Evolutionary conservation across 2,113 vertebrate genomes (phyloP), one percentile per base, ranked within the genome.

Genomic region (Amphilophus citrinellus): DNA sequence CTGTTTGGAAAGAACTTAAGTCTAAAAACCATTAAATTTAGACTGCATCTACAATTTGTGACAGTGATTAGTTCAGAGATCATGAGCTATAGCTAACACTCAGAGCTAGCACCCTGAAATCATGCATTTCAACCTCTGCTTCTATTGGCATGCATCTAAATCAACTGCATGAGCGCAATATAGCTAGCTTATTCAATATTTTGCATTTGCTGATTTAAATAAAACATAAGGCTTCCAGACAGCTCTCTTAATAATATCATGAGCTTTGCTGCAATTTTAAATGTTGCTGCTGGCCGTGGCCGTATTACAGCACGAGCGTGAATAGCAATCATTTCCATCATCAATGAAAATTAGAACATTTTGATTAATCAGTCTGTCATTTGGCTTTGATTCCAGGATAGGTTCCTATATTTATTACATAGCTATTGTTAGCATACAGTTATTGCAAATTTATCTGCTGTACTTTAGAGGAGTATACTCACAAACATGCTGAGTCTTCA

Each of bases 41-140:
- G 20, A 37, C 22, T 27, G 20, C 53, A 76, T 2, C 84, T 62
- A 32, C 14, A 44, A 60, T 80, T 77, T 87, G 62, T 77, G 14
- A 50, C 8, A 42, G 3, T 71, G 37, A 73, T 14, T 15, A 17
- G 17, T 32, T 76, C 24, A 10, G 20, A 17, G 27, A 47, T 62
- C 18, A 61, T 47, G 66, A 27, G 47, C 20, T 71, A 80, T 7
- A 32, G 2, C 4, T 27, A 62, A 63, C 22, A 71, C 35, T 32
- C 37, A 44, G 11, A 68, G 14, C 10, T 56, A 42, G 18, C 59
- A 66, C 27, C 66, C 56, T 81, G 58, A 11, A 82, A 53, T 27
- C 37, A 82, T 63, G 27, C 5, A 79, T 71, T 79, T 80, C 5
- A n/a, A 62, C 62, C 47, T n/a, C 22, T 17, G 27, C 44, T 24